These are phyloP conservation scores for Dasysyrphus tricinctus DNA, from an alignment of 2,888 invertebrate genomes.

Conservation along the genomic window DNA sequence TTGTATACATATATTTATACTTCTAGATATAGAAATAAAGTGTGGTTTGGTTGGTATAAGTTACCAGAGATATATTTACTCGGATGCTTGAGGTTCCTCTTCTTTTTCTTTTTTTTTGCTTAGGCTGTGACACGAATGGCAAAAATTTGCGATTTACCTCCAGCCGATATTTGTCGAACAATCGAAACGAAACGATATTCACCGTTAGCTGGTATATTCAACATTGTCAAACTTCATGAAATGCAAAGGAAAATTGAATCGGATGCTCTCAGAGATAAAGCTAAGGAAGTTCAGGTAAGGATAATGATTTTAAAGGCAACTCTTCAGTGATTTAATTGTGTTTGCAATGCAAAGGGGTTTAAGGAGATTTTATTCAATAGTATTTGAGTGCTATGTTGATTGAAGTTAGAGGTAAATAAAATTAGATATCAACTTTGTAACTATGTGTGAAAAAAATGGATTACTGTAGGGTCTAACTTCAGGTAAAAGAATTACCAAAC, in stretches of 20 bases:
- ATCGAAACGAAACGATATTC: slow-evolving; percentile 86
- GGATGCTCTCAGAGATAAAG: neutral
- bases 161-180: slow-evolving; percentile 84
- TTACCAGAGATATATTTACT: neutral
- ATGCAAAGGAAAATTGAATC: slow-evolving; percentile 41
- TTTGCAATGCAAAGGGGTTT: neutral
- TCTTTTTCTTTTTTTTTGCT: slow-evolving; percentile 8
- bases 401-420: neutral
- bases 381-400: neutral
- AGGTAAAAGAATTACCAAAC: no score
- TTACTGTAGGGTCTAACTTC: no score
- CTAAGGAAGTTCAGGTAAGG: slow-evolving; percentile 45
- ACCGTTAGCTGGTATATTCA: slow-evolving; percentile 86
- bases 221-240: slow-evolving; percentile 83
- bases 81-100: neutral
- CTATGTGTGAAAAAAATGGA: no score
- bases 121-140: slow-evolving; percentile 83
- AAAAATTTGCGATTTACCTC: slow-evolving; percentile 83
- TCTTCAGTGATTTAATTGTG: neutral
- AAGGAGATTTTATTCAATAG: neutral
- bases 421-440: neutral
- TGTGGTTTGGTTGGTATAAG: neutral
- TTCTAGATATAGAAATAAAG: neutral
- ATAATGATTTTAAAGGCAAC: neutral
- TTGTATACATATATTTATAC: neutral